These are phyloP conservation scores for Brachionus angularis DNA, from an alignment of 1,140 invertebrate species.

Conservation along the genomic window DNA sequence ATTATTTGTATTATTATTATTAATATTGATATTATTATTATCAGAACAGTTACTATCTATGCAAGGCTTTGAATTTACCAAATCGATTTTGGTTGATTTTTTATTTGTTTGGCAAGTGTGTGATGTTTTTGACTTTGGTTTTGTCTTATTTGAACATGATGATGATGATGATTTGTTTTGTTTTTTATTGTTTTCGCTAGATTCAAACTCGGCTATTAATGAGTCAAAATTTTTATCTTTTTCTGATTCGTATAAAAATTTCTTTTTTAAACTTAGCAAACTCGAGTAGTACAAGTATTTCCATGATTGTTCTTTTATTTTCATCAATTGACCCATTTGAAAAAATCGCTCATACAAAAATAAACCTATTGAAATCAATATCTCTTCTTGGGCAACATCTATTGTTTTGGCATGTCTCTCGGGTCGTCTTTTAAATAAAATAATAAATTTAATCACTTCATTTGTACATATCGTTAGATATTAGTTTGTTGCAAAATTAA, in stretches of 20 bases:
- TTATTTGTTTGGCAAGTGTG: not conserved
- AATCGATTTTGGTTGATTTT: conserved; percentile 9
- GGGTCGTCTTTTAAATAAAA: conserved; percentile 61
- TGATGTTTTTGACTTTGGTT: not conserved
- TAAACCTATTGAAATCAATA: conserved; percentile 82
- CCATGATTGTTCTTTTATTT: conserved; percentile 83
- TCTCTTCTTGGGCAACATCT: conserved; percentile 90
- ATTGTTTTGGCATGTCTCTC: conserved; percentile 88
- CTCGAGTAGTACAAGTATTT: conserved; percentile 81
- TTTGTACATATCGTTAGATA: conserved; percentile 5
- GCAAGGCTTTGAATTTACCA: not conserved
- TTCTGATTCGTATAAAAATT: not conserved
- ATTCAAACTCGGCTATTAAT: not conserved
- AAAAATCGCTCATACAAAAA: conserved; percentile 82
- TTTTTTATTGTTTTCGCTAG: not conserved
- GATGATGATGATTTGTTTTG: no score
- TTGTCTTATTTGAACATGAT: no score
- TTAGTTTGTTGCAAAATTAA: no score
- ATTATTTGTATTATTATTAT: no score
- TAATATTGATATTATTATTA: no score
- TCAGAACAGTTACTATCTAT: conserved; percentile 12
- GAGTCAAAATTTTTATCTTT: conserved; percentile 17
- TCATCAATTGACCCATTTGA: conserved; percentile 73
- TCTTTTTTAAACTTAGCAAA: conserved; percentile 73
- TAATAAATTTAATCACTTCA: conserved; percentile 18